A percentile compares a stretch with the other conserved stretches of the same genome.
These are phyloP conservation scores for Fistularia tabacaria DNA, from an alignment of 2,797 vertebrate species.

Conservation along the genomic window DNA sequence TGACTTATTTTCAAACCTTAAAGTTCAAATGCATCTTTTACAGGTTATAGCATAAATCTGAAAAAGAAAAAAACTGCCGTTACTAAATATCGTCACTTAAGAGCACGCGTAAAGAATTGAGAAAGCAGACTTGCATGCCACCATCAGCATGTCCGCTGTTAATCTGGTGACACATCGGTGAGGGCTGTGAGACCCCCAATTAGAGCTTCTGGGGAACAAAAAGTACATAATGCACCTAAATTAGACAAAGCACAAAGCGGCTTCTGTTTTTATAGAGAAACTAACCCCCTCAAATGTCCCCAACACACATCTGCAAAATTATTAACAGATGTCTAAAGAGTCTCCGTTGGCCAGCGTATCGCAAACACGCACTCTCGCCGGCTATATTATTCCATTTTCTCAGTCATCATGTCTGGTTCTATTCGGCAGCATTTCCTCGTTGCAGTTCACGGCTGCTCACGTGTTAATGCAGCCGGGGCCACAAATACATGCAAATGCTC, in stretches of 20 bases:
- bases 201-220: slow-evolving; percentile 44
- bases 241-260: slow-evolving; percentile 76
- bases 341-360: slow-evolving; percentile 49
- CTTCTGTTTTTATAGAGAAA: slow-evolving; percentile 76
- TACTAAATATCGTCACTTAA: no score
- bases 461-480: slow-evolving; percentile 17
- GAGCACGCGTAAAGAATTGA: no score
- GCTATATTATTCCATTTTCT: slow-evolving; percentile 49
- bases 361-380: slow-evolving; percentile 47
- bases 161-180: neutral
- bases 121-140: slow-evolving; percentile 15
- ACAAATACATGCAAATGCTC: slow-evolving; percentile 37
- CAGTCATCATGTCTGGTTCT: slow-evolving; percentile 44
- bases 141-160: slow-evolving; percentile 27
- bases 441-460: slow-evolving; percentile 22
- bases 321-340: slow-evolving; percentile 76
- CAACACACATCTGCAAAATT: slow-evolving; percentile 72
- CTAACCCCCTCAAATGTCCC: slow-evolving; percentile 50
- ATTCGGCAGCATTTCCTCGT: slow-evolving; percentile 34
- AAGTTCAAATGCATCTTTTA: no score
- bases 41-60: no score
- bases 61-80: no score
- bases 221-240: slow-evolving; percentile 63
- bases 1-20: neutral
- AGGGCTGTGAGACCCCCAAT: slow-evolving; percentile 29